These are phyloP conservation scores for Nasonovia ribisnigri DNA, from an alignment of 2,888 invertebrate species.

Conservation along the genomic window DNA sequence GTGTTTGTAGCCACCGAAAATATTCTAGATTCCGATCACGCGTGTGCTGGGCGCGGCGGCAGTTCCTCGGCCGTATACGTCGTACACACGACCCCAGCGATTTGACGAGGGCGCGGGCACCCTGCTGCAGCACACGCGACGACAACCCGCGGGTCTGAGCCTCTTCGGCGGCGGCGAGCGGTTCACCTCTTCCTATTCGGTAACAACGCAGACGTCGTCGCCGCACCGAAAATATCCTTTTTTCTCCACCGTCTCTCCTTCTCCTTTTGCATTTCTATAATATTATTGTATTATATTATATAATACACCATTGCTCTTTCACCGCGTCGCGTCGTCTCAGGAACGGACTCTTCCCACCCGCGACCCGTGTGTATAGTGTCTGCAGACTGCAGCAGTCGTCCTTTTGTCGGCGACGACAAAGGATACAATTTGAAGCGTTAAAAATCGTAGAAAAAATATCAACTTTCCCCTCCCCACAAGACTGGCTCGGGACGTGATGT, in stretches of 20 bases:
- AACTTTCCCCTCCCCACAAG: neutral
- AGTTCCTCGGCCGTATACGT: neutral
- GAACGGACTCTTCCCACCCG: neutral
- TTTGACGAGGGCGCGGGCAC: neutral
- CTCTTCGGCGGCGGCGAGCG: neutral
- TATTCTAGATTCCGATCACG: neutral
- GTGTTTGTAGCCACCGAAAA: conserved; percentile 5
- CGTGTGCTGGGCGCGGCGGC: neutral
- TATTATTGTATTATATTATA: neutral
- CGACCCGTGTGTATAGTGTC: neutral
- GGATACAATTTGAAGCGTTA: conserved; percentile 58
- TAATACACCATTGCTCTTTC: neutral
- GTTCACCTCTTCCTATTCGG: neutral
- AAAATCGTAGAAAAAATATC: conserved; percentile 18
- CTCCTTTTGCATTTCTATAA: neutral
- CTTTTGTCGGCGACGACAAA: conserved; percentile 59
- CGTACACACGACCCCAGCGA: neutral
- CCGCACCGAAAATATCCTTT: neutral
- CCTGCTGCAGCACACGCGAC: neutral
- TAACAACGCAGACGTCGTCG: neutral
- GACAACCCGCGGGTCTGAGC: neutral
- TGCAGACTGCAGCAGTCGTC: neutral
- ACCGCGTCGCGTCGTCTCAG: neutral
- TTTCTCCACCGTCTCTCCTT: neutral
- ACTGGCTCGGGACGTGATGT: neutral